Base-by-base conservation (phyloP, 1,140 invertebrate genomes). In the Magallana gigas region DNA sequence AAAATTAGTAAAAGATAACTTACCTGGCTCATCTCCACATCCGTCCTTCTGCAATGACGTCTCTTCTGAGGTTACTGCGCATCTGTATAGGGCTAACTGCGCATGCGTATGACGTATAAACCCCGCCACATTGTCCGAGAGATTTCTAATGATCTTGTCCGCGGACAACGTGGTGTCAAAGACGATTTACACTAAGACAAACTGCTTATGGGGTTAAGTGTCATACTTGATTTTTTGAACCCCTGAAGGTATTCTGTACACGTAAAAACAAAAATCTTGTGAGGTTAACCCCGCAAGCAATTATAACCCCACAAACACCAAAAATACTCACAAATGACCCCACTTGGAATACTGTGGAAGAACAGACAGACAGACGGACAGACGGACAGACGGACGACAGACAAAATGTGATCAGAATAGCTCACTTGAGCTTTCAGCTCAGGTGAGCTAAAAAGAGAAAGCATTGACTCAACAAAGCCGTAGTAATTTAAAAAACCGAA, bases 301-400 rank as follows among this genome's bases (percentile, higher is more conserved):
- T 62, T 62, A 14, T 62, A 62, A 62, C 60, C 11, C 60, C 60
- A 62, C 14, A 62, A 62, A 62, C 60, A 62, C 60, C 60, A 62
- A 16, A 62, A 62, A 62, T 62, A 62, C 60, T 62, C 60, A 62
- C 60, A 62, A 62, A 62, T 62, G 60, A 62, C 60, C 60, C 60
- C 60, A 62, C 60, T 62, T 62, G 60, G 60, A 62, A 62, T 12
- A 62, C 59, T 60, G 14, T 16, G 14, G 60, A 62, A 12, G 14
- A 16, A 62, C 60, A 62, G 60, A 62, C 60, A 3, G 23, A 23
- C 23, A 0, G 23, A 23, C 23, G 23, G 0, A 0, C n/a, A n/a
- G n/a, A n/a, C 0, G 23, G 0, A n/a, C n/a, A n/a, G n/a, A n/a
- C n/a, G n/a, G n/a, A n/a, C n/a, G n/a, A n/a, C n/a, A n/a, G n/a